phyloP scores from a whole-genome alignment of 30 jellyfish, hydroid and myxozoan species.

The Nemopilema nomurai region DNA sequence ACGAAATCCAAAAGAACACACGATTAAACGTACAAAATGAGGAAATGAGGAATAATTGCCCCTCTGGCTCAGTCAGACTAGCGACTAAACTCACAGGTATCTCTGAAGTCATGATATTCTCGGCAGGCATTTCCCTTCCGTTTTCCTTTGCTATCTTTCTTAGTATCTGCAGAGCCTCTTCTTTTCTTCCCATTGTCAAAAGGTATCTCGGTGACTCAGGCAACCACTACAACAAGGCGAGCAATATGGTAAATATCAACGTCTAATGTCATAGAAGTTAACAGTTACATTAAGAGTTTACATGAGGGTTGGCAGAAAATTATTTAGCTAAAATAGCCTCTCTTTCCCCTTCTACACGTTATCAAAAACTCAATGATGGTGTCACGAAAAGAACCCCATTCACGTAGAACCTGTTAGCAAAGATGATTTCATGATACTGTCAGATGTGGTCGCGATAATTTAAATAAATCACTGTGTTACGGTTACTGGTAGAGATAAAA shows the following conservation, averaged over 20 bases:
- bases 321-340: too few species aligned
- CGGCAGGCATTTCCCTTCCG: slow-evolving; percentile 70
- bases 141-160: slow-evolving; percentile 66
- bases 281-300: background rate
- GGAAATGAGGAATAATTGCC: background rate
- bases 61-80: background rate
- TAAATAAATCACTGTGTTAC: too few species aligned
- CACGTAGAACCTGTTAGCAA: too few species aligned
- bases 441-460: too few species aligned
- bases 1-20: background rate
- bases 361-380: too few species aligned
- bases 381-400: too few species aligned
- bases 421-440: too few species aligned
- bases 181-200: slow-evolving; percentile 52
- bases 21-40: too few species aligned
- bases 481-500: too few species aligned
- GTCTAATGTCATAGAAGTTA: background rate
- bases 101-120: slow-evolving; percentile 47
- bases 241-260: background rate
- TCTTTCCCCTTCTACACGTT: too few species aligned
- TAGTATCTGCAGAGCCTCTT: slow-evolving; percentile 63
- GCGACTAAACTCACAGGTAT: slow-evolving; percentile 41
- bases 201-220: slow-evolving; percentile 97
- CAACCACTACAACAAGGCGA: slow-evolving; percentile 74
- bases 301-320: background rate